phyloP scores from a whole-genome alignment of 2,797 vertebrate species.

The Martes flavigula region DNA sequence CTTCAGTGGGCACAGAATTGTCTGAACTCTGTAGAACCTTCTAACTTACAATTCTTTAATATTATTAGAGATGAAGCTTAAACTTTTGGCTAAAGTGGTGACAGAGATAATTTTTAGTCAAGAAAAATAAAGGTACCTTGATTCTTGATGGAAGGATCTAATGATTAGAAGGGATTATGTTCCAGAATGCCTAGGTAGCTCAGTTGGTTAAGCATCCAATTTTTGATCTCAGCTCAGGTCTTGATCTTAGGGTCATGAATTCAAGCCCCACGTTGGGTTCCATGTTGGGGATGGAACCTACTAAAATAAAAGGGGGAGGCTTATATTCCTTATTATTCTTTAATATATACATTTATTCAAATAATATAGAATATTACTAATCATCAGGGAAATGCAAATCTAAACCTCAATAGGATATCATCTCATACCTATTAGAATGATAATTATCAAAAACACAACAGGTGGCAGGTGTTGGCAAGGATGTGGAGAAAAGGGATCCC shows the following conservation, averaged over 20 bases:
- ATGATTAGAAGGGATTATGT: not conserved
- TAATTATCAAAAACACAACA: not conserved
- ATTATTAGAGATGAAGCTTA: not conserved
- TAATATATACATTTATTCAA: not conserved
- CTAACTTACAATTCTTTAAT: not conserved
- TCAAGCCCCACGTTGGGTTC: not conserved
- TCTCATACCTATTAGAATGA: not conserved
- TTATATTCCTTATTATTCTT: not conserved
- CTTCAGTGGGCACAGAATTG: not conserved
- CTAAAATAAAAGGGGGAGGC: not conserved
- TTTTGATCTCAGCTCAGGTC: not conserved
- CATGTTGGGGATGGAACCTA: not conserved
- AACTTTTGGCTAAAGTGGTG: not conserved
- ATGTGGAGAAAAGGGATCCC: not conserved
- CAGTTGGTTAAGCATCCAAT: not conserved
- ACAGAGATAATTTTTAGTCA: not conserved
- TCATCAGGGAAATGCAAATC: not conserved
- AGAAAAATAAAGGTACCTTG: not conserved
- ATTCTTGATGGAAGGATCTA: not conserved
- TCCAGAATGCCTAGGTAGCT: not conserved
- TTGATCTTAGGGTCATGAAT: not conserved
- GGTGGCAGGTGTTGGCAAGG: not conserved
- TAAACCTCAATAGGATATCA: not conserved
- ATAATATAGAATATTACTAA: not conserved
- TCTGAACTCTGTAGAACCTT: not conserved